Percentiles rank a stretch among this genome's conserved stretches.
These are phyloP conservation scores for Nothoprocta perdicaria DNA, from an alignment of 2,113 vertebrate species.

Conservation along the genomic window DNA sequence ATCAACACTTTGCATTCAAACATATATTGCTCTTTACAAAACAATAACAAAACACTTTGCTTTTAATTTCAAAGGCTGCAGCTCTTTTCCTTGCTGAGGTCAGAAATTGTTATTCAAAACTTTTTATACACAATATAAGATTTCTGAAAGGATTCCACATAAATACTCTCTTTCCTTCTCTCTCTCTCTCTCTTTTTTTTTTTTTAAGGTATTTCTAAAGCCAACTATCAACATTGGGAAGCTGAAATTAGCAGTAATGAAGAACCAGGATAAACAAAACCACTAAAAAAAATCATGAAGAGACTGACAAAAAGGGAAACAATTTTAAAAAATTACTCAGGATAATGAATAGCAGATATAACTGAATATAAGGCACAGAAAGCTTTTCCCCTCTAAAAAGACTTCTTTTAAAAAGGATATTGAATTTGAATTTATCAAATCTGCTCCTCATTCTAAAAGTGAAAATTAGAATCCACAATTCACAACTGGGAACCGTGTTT, in stretches of 20 bases:
- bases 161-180: not conserved
- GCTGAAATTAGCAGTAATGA: not conserved
- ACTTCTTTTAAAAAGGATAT: not conserved
- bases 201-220: not conserved
- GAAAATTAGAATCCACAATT: slow-evolving; percentile 21
- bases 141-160: not conserved
- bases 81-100: not conserved
- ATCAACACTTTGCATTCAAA: slow-evolving; percentile 1
- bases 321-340: not conserved
- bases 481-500: not conserved
- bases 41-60: not conserved
- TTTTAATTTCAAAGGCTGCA: not conserved
- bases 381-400: not conserved
- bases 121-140: not conserved
- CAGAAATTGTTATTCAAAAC: not conserved
- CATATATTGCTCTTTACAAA: not conserved
- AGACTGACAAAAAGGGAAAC: not conserved
- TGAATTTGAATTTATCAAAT: not conserved
- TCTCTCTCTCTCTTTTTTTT: no score
- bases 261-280: not conserved
- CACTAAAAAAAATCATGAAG: not conserved
- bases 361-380: not conserved
- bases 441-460: not conserved
- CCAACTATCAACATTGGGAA: not conserved
- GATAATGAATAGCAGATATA: not conserved